phyloP scores from a whole-genome alignment of 1,140 invertebrate species.

The Zaprionus nigranus region DNA sequence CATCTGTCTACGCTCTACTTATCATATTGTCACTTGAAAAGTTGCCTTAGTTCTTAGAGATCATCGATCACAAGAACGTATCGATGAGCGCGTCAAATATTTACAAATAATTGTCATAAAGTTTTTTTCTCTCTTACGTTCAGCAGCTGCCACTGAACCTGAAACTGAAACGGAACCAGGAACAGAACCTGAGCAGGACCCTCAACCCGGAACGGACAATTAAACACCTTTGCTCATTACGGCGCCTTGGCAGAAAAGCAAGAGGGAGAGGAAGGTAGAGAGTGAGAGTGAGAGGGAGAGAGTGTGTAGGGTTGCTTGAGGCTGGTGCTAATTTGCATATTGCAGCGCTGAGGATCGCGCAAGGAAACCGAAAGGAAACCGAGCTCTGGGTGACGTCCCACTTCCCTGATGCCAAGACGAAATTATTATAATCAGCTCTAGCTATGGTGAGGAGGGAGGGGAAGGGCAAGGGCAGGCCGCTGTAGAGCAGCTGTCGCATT shows the following conservation, averaged over 20 bases:
- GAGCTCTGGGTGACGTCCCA: slow-evolving; percentile 61
- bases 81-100: not conserved
- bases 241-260: not conserved
- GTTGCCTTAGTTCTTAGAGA: not conserved
- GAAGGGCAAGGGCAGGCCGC: slow-evolving; percentile 17
- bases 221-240: slow-evolving; percentile 79
- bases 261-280: slow-evolving; percentile 7
- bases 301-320: slow-evolving; percentile 36
- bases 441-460: slow-evolving; percentile 13
- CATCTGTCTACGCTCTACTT: not conserved
- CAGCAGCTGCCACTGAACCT: slow-evolving; percentile 10
- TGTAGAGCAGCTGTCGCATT: slow-evolving; percentile 53
- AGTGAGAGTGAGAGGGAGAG: slow-evolving; percentile 20
- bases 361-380: slow-evolving; percentile 19
- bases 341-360: slow-evolving; percentile 46
- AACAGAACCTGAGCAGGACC: slow-evolving; percentile 18
- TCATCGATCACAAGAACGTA: not conserved
- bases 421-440: slow-evolving; percentile 73
- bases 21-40: not conserved
- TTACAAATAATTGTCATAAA: slow-evolving; percentile 11
- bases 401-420: slow-evolving; percentile 57
- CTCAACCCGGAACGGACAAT: slow-evolving; percentile 56
- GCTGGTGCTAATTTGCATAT: slow-evolving; percentile 77
- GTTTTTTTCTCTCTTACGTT: not conserved
- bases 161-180: slow-evolving; percentile 6